Base-by-base conservation (phyloP, 2,113 vertebrate genomes). In the Muntiacus reevesi region DNA sequence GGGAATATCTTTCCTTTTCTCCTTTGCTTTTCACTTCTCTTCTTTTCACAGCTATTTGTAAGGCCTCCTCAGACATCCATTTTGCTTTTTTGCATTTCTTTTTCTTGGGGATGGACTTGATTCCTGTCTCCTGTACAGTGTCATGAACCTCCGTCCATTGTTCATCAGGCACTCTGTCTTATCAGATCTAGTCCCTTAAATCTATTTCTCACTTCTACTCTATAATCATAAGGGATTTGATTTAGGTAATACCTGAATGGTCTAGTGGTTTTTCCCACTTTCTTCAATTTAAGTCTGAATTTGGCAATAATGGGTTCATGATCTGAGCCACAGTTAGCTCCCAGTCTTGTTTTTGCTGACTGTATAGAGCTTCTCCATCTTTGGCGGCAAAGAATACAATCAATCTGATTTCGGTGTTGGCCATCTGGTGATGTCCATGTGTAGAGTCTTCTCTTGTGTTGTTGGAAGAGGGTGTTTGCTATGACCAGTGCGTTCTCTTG, bases 81-180 rank as follows among this genome's bases (percentile, higher is more conserved):
- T 33, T 64, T 64, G 62, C 30, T 17, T 33, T 62, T 64, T 33
- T 64, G 62, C 62, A 33, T 64, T 64, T 17, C 14, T 17, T 64
- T 64, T 33, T 4, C 62, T 0, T 64, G 30, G 30, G 30, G 30
- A 64, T 64, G 7, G 15, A 17, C 15, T 64, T 33, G 62, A 33
- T 64, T 7, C 62, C 62, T 4, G 62, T 33, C 30, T 64, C 3
- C 30, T 64, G 60, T 33, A 64, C 60, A 64, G 3, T 64, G 60
- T 64, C 30, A 64, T 1, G 7, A 33, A 64, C 60, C 60, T 64
- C 60, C 0, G 0, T 64, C 62, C 30, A n/a, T 64, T n/a, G 15
- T 17, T 64, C 62, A 9, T 33, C 62, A 64, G 30, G 62, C 3
- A 33, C 62, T 33, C 62, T 64, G 6, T 62, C 60, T 16, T 16